phyloP scores from a whole-genome alignment of 2,888 invertebrate species.

The Acrobasis consociella region DNA sequence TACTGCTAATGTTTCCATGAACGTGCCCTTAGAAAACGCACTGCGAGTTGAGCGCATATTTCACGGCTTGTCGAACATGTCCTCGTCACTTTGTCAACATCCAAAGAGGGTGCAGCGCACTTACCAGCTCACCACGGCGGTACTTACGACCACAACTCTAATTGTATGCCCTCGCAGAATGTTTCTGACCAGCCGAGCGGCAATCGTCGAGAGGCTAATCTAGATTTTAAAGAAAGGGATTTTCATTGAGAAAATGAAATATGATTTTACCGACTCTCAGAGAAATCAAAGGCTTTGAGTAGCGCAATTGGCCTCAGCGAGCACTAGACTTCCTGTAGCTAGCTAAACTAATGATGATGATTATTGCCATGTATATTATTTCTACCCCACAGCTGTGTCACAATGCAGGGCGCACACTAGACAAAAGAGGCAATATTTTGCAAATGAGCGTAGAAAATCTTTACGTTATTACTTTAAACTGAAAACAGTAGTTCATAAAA shows the following conservation, averaged over 20 bases:
- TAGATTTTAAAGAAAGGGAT: neutral
- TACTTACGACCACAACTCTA: constrained; percentile 1
- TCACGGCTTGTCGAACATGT: constrained; percentile 45
- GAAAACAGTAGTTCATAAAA: too few species aligned
- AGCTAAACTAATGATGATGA: too few species aligned
- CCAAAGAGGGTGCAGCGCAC: neutral
- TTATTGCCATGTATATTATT: too few species aligned
- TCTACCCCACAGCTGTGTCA: too few species aligned
- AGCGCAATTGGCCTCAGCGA: too few species aligned
- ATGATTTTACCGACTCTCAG: too few species aligned
- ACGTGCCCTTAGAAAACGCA: constrained; percentile 32
- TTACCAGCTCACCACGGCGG: neutral
- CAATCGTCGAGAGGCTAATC: neutral
- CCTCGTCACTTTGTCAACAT: constrained; percentile 47
- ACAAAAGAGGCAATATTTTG: too few species aligned
- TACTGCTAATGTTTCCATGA: neutral
- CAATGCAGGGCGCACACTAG: too few species aligned
- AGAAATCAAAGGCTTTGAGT: too few species aligned
- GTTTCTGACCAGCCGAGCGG: constrained; percentile 14
- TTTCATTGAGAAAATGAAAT: neutral
- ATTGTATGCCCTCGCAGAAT: neutral
- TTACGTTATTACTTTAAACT: too few species aligned
- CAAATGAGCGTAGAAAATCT: too few species aligned
- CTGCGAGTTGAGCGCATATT: constrained; percentile 22
- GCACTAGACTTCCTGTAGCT: too few species aligned